phyloP scores from a whole-genome alignment of 2,888 invertebrate genomes.

The Epinotia nisella region DNA sequence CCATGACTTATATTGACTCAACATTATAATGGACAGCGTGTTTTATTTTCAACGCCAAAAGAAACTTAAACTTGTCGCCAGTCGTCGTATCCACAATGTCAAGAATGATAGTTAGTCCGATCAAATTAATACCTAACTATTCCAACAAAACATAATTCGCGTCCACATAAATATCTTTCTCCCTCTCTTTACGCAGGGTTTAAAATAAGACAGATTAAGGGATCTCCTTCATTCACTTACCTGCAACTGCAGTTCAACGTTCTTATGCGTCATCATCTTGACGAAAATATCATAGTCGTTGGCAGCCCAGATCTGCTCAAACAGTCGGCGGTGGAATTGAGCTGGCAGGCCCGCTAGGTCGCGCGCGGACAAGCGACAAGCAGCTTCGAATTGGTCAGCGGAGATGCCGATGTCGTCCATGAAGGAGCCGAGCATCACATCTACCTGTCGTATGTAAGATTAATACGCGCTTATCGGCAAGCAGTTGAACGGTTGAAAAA shows the following conservation, averaged over 20 bases:
- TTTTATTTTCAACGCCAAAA: too few species aligned
- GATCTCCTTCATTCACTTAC: conserved; percentile 52
- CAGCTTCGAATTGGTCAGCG: conserved; percentile 93
- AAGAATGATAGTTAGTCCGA: too few species aligned
- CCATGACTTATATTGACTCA: too few species aligned
- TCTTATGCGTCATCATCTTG: conserved; percentile 96
- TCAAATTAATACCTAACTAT: too few species aligned
- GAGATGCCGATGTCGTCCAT: conserved; percentile 96
- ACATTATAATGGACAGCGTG: too few species aligned
- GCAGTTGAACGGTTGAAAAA: too few species aligned
- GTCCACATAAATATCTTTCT: too few species aligned
- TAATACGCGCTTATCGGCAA: neutral
- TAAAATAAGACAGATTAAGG: too few species aligned
- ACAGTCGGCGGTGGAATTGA: conserved; percentile 86
- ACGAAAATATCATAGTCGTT: conserved; percentile 96
- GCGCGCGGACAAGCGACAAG: conserved; percentile 85
- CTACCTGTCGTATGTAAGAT: conserved; percentile 85
- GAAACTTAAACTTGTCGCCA: too few species aligned
- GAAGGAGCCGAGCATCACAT: conserved; percentile 94
- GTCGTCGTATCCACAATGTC: too few species aligned
- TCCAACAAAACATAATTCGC: too few species aligned
- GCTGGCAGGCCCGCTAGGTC: conserved; percentile 81
- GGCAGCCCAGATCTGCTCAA: conserved; percentile 95
- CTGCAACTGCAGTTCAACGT: conserved; percentile 93
- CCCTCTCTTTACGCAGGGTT: too few species aligned